Evolutionary conservation across 2,113 vertebrate species (phyloP).

Genomic region (Arothron firmamentum): DNA sequence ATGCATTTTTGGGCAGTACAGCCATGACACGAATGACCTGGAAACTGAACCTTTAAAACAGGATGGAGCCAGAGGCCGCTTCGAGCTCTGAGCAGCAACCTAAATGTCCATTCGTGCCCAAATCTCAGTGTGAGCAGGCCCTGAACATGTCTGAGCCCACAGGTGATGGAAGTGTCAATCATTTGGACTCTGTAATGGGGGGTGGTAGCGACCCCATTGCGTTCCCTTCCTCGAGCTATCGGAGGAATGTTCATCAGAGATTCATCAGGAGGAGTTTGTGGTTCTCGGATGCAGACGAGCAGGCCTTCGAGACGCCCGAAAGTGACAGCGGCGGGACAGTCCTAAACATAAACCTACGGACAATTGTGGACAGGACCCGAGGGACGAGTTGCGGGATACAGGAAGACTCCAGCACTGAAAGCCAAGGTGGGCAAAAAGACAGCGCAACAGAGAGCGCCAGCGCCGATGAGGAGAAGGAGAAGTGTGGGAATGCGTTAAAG

Average conservation of each 20-base stretch:
- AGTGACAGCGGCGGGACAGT: conserved; percentile 61
- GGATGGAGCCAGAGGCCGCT: conserved; percentile 64
- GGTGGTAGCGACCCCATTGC: conserved; percentile 65
- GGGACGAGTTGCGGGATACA: conserved; percentile 61
- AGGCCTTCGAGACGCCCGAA: conserved; percentile 78
- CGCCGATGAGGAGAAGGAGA: conserved; percentile 69
- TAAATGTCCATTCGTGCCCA: conserved; percentile 52
- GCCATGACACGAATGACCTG: conserved; percentile 68
- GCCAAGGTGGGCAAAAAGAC: conserved; percentile 56
- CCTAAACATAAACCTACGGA: conserved; percentile 65
- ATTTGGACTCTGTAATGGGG: conserved; percentile 62
- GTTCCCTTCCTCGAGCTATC: conserved; percentile 59
- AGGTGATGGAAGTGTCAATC: conserved; percentile 49
- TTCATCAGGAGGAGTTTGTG: conserved; percentile 88
- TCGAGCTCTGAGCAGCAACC: conserved; percentile 29
- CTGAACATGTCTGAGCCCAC: conserved; percentile 39
- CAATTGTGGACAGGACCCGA: conserved; percentile 65
- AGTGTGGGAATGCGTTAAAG: conserved; percentile 45
- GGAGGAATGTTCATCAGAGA: conserved; percentile 78
- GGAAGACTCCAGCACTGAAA: conserved; percentile 59
- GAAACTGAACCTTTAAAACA: conserved; percentile 50
- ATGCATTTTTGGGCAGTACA: conserved; percentile 55
- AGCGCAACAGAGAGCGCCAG: conserved; percentile 59
- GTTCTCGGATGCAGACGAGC: conserved; percentile 86
- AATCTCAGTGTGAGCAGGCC: conserved; percentile 48